Conservation (phyloP, 2,113 vertebrate genomes). For the Saimiri boliviensis region DNA sequence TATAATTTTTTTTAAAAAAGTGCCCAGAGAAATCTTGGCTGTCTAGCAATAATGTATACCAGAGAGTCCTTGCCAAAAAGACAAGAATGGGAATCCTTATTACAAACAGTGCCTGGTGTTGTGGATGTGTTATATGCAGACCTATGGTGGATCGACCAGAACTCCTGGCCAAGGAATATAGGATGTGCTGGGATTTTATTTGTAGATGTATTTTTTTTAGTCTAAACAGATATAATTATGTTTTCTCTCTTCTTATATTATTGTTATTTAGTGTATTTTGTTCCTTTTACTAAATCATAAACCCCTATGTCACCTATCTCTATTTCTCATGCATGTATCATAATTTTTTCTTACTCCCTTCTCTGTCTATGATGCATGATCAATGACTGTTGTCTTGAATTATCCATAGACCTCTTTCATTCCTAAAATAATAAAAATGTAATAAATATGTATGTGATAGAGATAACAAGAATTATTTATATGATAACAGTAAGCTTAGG, state of each 20-base stretch:
- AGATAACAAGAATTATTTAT: not conserved
- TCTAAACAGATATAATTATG: not conserved
- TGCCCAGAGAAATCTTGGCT: not conserved
- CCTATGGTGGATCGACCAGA: not conserved
- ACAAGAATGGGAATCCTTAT: not conserved
- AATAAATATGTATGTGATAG: not conserved
- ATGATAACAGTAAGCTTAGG: not conserved
- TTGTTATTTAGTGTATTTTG: not conserved
- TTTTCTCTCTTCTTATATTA: not conserved
- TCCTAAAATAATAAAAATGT: conserved; percentile 18
- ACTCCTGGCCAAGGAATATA: not conserved
- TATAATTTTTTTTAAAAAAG: too few species aligned
- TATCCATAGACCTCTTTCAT: not conserved
- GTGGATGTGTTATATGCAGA: not conserved
- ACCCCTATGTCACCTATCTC: not conserved
- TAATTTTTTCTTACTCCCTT: not conserved
- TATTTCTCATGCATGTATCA: not conserved
- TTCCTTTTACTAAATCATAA: not conserved
- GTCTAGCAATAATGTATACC: not conserved
- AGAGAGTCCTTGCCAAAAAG: not conserved
- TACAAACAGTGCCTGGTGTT: not conserved
- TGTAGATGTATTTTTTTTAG: not conserved
- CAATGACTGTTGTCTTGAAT: not conserved
- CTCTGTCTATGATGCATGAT: not conserved
- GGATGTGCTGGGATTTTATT: not conserved